These are phyloP conservation scores for Coryphaenoides rupestris DNA, from an alignment of 2,113 vertebrate genomes.

Conservation along the genomic window DNA sequence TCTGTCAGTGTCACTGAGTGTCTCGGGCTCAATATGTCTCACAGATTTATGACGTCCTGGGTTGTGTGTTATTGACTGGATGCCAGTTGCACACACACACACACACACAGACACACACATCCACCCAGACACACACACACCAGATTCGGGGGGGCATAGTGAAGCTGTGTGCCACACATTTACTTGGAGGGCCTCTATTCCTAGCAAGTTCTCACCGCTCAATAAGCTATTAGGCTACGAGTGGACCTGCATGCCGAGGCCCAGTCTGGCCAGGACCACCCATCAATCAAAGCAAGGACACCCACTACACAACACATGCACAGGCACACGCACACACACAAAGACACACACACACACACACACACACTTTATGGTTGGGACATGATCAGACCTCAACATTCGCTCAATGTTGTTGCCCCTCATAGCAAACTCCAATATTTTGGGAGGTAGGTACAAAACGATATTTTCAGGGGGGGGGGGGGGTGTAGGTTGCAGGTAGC, in stretches of 20 bases:
- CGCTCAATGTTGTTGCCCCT: no score
- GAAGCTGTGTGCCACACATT: constrained; percentile 39
- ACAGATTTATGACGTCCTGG: constrained; percentile 56
- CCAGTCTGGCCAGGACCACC: constrained; percentile 47
- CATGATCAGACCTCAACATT: background rate
- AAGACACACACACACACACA: constrained; percentile 14
- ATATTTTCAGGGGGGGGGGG: no score
- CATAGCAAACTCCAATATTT: no score
- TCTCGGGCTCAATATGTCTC: constrained; percentile 63
- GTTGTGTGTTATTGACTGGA: constrained; percentile 46
- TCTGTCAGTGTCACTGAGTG: constrained; percentile 45
- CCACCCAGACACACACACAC: no score
- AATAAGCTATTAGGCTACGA: constrained; percentile 74
- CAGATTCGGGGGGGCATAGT: no score
- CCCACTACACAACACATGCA: constrained; percentile 17
- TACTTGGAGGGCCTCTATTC: constrained; percentile 67
- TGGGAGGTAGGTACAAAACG: no score
- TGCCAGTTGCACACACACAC: constrained; percentile 42
- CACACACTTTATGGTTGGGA: background rate
- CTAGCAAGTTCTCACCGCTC: constrained; percentile 59
- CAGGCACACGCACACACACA: background rate
- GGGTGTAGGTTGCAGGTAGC: no score
- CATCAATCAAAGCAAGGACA: constrained; percentile 63
- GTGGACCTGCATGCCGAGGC: constrained; percentile 67
- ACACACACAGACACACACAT: background rate